Base-by-base conservation (phyloP, 2,888 invertebrate genomes). In the Mystacides longicornis region DNA sequence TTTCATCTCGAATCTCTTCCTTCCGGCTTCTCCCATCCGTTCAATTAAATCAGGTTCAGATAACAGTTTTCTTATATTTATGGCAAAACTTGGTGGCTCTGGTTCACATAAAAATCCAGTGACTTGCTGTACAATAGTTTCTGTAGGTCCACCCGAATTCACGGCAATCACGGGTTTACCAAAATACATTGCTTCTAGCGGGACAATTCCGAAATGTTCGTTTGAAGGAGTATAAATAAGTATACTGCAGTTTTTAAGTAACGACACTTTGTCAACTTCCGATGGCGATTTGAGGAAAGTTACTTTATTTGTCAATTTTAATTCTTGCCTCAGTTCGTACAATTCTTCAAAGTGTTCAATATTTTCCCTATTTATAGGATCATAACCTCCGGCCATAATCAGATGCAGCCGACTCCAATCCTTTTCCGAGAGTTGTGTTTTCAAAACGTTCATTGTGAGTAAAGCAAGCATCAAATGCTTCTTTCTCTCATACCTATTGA, bases 181-280 rank as follows among this genome's bases (percentile, higher is more conserved):
- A 68, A 87, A 85, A 68, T 92, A 92, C 99, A 99, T 99, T 0
- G 97, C 96, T 77, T 99, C 99, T 52, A 99, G 76, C 0, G 99
- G 99, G 7, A 99, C 99, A 65, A 99, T 99, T 3, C 99, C 99
- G 77, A 99, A 99, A 74, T 99, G 99, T 71, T 99, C 99, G 68
- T 91, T 90, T 2, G 87, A 84, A 1, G 99, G 99, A 5, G 99
- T 99, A 68, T 99, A 99, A 20, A 99, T 68, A 19, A 99, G 73
- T 61, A 90, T 87, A 53, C 83, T 81, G 63, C 90, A 87, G 55
- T 83, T 74, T 31, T 81, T 74, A n/a, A 99, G 75, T 19, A 99
- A 73, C 14, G 86, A 81, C 4, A 89, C 80, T 73, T 99, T 99
- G 54, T 87, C 81, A 42, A 78, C 71, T 68, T 98, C 96, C 49